Conservation (phyloP, 2,888 invertebrate species). For the Agrypnus murinus region DNA sequence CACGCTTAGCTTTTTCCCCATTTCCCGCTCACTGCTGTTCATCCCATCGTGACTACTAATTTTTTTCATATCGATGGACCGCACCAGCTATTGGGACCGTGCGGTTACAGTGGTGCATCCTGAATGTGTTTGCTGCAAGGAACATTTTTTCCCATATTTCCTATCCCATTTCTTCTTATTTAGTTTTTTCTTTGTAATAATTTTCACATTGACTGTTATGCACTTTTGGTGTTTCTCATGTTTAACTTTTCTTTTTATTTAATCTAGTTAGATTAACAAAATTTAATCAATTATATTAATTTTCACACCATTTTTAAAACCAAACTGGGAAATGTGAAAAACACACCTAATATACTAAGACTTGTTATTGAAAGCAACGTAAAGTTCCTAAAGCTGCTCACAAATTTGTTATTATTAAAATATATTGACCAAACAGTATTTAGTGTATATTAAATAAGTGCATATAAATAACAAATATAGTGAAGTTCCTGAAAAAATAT, state of each 20-base stretch:
- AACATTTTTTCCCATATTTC: neutral
- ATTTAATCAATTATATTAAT: too few species aligned
- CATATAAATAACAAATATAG: too few species aligned
- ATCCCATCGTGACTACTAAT: conserved; percentile 37
- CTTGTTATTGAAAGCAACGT: conserved; percentile 18
- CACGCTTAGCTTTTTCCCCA: conserved; percentile 24
- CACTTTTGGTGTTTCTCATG: too few species aligned
- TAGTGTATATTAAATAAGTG: too few species aligned
- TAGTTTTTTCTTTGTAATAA: neutral
- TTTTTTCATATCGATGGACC: conserved; percentile 1
- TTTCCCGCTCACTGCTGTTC: conserved; percentile 43
- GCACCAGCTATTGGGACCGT: conserved; percentile 14
- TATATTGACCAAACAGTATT: too few species aligned
- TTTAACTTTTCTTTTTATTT: too few species aligned
- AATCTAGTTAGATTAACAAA: too few species aligned
- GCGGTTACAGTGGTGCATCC: conserved; percentile 23
- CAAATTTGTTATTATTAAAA: neutral
- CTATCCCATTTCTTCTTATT: neutral
- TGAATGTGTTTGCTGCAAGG: neutral
- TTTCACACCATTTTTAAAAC: neutral
- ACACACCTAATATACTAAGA: too few species aligned
- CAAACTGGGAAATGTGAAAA: too few species aligned
- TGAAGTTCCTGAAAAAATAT: too few species aligned
- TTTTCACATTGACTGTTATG: too few species aligned
- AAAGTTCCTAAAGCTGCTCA: conserved; percentile 46